A percentile compares a stretch with the other conserved stretches of the same genome.
Conservation (phyloP, 2,113 vertebrate species). For the Nerophis ophidion region DNA sequence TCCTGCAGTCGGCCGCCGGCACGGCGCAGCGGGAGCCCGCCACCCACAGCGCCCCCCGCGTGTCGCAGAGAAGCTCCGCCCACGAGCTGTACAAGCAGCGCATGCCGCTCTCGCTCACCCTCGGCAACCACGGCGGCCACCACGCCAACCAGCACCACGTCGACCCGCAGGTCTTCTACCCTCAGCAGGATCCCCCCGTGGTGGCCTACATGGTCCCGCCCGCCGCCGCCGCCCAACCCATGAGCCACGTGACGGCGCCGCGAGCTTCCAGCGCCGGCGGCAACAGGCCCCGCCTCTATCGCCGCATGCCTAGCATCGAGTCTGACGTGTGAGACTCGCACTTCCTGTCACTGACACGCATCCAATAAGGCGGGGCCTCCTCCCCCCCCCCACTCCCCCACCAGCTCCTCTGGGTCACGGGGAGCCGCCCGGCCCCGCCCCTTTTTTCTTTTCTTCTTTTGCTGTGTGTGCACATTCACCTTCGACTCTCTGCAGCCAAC, state of each 20-base stretch:
- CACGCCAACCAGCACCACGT: slow-evolving; percentile 61
- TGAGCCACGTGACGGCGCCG: slow-evolving; percentile 82
- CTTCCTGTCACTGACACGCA: slow-evolving; percentile 39
- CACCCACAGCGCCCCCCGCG: slow-evolving; percentile 75
- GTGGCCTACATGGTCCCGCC: slow-evolving; percentile 95
- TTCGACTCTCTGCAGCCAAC: slow-evolving; percentile 30
- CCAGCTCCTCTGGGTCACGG: slow-evolving; percentile 47
- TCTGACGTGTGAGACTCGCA: slow-evolving; percentile 85
- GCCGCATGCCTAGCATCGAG: slow-evolving; percentile 98
- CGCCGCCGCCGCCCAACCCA: slow-evolving; percentile 78
- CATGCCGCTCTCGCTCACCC: slow-evolving; percentile 78
- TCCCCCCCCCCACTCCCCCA: slow-evolving; percentile 42
- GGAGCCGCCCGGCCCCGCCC: slow-evolving; percentile 10
- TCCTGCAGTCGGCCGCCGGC: slow-evolving; percentile 77
- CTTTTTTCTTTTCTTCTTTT: neutral
- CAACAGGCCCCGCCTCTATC: slow-evolving; percentile 88
- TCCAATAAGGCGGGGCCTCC: neutral
- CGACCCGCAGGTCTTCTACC: slow-evolving; percentile 72
- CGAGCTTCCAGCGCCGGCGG: slow-evolving; percentile 90
- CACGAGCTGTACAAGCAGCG: slow-evolving; percentile 92
- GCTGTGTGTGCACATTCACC: neutral
- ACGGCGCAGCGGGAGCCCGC: slow-evolving; percentile 52
- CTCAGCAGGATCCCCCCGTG: slow-evolving; percentile 79
- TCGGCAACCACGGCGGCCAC: slow-evolving; percentile 77
- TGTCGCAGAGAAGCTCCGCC: slow-evolving; percentile 83